phyloP scores from a whole-genome alignment of 2,888 invertebrate genomes.

The Melolontha melolontha region DNA sequence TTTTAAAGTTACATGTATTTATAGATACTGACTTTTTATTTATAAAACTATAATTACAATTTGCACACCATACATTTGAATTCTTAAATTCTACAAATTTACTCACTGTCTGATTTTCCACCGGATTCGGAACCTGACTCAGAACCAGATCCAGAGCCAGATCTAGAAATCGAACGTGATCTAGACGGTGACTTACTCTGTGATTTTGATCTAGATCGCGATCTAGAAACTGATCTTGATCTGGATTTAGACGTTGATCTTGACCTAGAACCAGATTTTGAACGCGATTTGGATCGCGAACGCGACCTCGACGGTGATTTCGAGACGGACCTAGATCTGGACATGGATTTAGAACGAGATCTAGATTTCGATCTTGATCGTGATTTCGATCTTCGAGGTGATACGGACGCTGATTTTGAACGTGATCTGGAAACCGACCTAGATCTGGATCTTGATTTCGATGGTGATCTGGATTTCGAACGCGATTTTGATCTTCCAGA shows the following conservation, averaged over 20 bases:
- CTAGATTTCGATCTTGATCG: constrained; percentile 55
- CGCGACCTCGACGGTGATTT: constrained; percentile 55
- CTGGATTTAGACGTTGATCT: constrained; percentile 53
- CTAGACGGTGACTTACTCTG: constrained; percentile 48
- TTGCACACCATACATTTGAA: too few relatives aligned
- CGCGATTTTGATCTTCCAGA: constrained; percentile 58
- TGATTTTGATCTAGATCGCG: constrained; percentile 46
- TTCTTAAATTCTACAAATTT: not conserved
- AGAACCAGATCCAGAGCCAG: constrained; percentile 52
- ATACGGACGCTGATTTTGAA: constrained; percentile 56
- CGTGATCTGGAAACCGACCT: constrained; percentile 58
- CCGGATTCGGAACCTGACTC: constrained; percentile 58
- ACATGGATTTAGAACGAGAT: constrained; percentile 56
- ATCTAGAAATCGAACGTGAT: constrained; percentile 49
- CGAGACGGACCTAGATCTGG: constrained; percentile 57
- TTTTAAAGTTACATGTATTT: too few relatives aligned
- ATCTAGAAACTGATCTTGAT: constrained; percentile 56
- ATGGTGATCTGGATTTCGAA: constrained; percentile 55
- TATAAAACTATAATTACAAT: too few relatives aligned
- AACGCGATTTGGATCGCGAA: constrained; percentile 57
- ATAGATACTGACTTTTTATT: too few relatives aligned
- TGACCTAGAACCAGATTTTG: constrained; percentile 54
- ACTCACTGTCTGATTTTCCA: constrained; percentile 50
- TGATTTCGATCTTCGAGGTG: constrained; percentile 55
- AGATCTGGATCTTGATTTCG: constrained; percentile 55